Conservation (phyloP, 2,113 vertebrate species). For the Daboia siamensis region DNA sequence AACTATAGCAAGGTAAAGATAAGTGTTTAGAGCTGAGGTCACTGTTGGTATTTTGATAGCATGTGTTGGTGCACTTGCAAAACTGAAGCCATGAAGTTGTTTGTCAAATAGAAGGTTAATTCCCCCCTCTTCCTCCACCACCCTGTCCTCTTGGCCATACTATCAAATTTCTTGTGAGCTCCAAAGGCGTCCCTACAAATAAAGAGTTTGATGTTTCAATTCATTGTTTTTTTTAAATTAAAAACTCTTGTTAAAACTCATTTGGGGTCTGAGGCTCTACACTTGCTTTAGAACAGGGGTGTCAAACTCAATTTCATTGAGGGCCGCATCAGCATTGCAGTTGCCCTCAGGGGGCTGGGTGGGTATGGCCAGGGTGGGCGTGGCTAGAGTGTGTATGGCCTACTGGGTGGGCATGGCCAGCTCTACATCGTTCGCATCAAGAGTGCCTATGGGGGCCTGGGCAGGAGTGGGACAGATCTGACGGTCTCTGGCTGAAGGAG, state of each 20-base stretch:
- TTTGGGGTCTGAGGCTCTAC: neutral
- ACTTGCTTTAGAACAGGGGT: neutral
- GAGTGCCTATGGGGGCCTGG: no score
- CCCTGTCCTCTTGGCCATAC: neutral
- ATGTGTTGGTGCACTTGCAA: neutral
- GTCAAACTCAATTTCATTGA: no score
- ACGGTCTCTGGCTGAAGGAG: no score
- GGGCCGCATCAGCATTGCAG: no score
- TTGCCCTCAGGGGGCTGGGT: no score
- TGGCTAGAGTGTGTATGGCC: no score
- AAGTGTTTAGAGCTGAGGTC: neutral
- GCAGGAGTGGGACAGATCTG: no score
- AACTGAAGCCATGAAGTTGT: neutral
- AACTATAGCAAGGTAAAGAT: neutral
- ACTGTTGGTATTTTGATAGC: neutral
- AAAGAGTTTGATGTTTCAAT: neutral
- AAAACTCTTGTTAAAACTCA: neutral
- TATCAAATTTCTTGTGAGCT: neutral
- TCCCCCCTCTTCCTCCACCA: neutral
- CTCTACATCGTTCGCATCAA: no score
- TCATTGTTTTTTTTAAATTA: neutral
- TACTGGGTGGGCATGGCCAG: no score
- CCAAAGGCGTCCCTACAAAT: neutral
- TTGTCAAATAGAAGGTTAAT: neutral
- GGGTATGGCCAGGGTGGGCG: no score